These are phyloP conservation scores for Silurus lanzhouensis DNA, from an alignment of 2,797 vertebrate genomes.

Conservation along the genomic window DNA sequence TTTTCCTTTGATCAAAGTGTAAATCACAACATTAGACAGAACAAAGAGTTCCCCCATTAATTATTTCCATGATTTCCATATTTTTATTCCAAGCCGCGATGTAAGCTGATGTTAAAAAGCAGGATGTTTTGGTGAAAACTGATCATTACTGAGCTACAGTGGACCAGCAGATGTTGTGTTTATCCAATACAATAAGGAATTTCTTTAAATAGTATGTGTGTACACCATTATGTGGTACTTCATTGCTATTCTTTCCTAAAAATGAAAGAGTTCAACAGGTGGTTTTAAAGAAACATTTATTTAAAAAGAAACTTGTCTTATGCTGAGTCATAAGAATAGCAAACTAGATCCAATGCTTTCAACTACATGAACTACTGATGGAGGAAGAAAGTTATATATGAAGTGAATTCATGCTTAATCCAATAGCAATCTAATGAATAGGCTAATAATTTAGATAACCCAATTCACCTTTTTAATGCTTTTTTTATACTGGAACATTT, in stretches of 20 bases:
- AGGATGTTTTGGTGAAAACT: not conserved
- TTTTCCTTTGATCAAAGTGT: not conserved
- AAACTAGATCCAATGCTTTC: not conserved
- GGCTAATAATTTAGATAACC: not conserved
- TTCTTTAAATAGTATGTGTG: conserved; percentile 19
- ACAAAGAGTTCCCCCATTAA: not conserved
- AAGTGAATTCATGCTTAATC: not conserved
- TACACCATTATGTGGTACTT: not conserved
- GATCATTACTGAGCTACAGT: not conserved
- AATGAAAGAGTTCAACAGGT: conserved; percentile 4
- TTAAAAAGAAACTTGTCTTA: not conserved
- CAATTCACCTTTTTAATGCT: not conserved
- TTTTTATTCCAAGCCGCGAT: not conserved
- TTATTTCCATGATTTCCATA: not conserved
- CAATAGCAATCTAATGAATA: too few species aligned
- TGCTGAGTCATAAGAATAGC: conserved; percentile 2
- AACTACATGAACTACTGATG: too few species aligned
- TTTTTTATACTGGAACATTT: not conserved
- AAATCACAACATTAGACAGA: not conserved
- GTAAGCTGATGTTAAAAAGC: not conserved
- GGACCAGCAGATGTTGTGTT: not conserved
- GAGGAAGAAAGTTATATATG: not conserved
- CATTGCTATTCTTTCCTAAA: conserved; percentile 8
- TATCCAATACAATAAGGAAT: not conserved
- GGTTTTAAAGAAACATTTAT: conserved; percentile 4